These are phyloP conservation scores for Hanleya hanleyi DNA, from an alignment of 2,888 invertebrate species.

Conservation along the genomic window DNA sequence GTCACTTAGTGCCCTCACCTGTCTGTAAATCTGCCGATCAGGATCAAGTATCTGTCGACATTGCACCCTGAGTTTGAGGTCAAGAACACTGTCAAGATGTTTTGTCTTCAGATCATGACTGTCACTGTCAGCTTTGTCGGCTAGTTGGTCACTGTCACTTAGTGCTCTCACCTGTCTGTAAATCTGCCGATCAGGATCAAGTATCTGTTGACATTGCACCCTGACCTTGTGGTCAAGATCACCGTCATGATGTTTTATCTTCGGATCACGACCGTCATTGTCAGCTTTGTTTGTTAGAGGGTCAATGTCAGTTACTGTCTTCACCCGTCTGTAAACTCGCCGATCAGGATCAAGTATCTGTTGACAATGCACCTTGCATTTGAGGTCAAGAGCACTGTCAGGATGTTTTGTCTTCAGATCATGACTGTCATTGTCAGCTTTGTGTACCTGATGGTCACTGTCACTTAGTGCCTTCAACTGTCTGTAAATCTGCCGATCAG, in stretches of 20 bases:
- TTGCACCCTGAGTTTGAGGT: slow-evolving; percentile 1
- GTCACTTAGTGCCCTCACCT: slow-evolving; percentile 14
- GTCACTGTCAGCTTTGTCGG: neutral
- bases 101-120: too few relatives aligned
- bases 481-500: neutral
- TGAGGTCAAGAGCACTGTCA: too few relatives aligned
- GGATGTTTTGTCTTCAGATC: too few relatives aligned
- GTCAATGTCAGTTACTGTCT: neutral
- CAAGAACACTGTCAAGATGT: too few relatives aligned
- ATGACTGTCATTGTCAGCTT: neutral
- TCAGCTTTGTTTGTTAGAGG: neutral
- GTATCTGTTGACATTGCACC: neutral
- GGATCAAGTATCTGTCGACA: neutral
- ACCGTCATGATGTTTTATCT: too few relatives aligned
- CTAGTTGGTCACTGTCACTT: neutral
- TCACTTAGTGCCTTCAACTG: neutral
- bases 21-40: neutral
- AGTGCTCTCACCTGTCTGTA: neutral
- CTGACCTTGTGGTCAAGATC: too few relatives aligned
- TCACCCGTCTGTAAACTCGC: neutral
- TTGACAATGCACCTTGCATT: neutral
- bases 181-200: neutral
- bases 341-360: neutral
- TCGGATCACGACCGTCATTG: too few relatives aligned
- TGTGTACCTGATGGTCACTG: neutral